Percentiles rank a stretch among this genome's conserved stretches.
These are phyloP conservation scores for Elmis aenea DNA, from an alignment of 2,888 invertebrate genomes.

Conservation along the genomic window DNA sequence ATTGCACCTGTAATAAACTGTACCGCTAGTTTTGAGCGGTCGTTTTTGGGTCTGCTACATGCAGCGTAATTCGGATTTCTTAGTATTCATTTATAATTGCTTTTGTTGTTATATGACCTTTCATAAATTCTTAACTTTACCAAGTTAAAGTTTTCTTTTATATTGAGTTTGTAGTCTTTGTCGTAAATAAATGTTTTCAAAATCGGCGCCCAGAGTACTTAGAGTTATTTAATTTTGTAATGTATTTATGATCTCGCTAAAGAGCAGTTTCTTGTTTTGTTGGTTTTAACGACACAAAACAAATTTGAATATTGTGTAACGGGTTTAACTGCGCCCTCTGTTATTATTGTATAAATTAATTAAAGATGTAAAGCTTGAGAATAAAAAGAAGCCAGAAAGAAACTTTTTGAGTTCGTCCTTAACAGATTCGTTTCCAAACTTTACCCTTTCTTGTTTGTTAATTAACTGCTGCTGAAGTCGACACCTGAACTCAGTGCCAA, in stretches of 20 bases:
- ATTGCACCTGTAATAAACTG: conserved; percentile 23
- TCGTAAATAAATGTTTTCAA: conserved; percentile 11
- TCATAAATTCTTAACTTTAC: conserved; percentile 15
- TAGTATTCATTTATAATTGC: conserved; percentile 14
- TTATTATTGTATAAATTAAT: conserved; percentile 16
- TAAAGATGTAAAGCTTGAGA: conserved; percentile 9
- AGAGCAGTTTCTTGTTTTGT: no score
- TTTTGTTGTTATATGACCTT: conserved; percentile 14
- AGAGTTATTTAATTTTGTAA: conserved; percentile 10
- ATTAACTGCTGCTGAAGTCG: conserved; percentile 30
- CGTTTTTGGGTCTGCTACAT: no score
- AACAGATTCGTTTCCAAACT: conserved; percentile 22
- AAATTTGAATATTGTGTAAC: no score
- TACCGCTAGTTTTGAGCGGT: conserved; percentile 18
- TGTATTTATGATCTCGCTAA: conserved; percentile 14
- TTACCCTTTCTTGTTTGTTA: conserved; percentile 29
- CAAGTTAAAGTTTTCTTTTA: conserved; percentile 9
- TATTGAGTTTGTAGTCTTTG: conserved; percentile 9
- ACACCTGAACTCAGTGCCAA: conserved; percentile 32
- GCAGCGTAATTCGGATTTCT: conserved; percentile 11
- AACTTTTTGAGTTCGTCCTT: no score
- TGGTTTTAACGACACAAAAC: no score
- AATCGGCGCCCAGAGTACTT: conserved; percentile 15
- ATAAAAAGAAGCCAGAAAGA: conserved; percentile 8
- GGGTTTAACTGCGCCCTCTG: conserved; percentile 8